Base-by-base conservation (phyloP, 1,140 invertebrate genomes). In the Brachionus rotundiformis region DNA sequence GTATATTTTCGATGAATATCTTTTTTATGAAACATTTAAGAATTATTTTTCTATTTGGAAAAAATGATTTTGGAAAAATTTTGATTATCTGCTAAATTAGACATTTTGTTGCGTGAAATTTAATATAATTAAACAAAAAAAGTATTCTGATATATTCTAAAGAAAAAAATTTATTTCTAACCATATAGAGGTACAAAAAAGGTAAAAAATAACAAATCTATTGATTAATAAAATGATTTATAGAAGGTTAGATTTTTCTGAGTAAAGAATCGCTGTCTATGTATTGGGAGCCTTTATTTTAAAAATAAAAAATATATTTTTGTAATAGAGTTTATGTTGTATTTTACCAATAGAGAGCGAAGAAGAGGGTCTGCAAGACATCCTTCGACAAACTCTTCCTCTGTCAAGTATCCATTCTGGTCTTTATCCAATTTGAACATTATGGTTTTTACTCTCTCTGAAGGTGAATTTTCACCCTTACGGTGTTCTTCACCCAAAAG, bases 311-410 rank as follows among this genome's bases (percentile, higher is more conserved):
- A 5, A n/a, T n/a, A n/a, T n/a, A n/a, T n/a, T n/a, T n/a, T n/a
- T n/a, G n/a, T n/a, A n/a, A n/a, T n/a, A n/a, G n/a, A n/a, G n/a
- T n/a, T n/a, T n/a, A n/a, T n/a, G n/a, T n/a, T n/a, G n/a, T n/a
- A 27, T 31, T 27, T 65, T 76, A 63, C 71, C 23, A 82, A 47
- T 8, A 82, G 39, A 41, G 41, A 36, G 7, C 81, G 68, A 44
- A 82, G 68, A 10, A 65, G 16, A 47, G 54, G 39, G 47, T 82
- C 81, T 29, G 36, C 44, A 11, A 82, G 23, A 11, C 68, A 76
- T 19, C 81, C 71, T 19, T 82, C 68, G 16, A 82, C 71, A 47
- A 82, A 82, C 61, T 82, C 81, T 7, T 82, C n/a, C 39, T 68
- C 36, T 11, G 31, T 73, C 36, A 82, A 27, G 29, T 59, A 49